Evolutionary conservation across 2,888 invertebrate species (phyloP).

Genomic region (Dione juno): DNA sequence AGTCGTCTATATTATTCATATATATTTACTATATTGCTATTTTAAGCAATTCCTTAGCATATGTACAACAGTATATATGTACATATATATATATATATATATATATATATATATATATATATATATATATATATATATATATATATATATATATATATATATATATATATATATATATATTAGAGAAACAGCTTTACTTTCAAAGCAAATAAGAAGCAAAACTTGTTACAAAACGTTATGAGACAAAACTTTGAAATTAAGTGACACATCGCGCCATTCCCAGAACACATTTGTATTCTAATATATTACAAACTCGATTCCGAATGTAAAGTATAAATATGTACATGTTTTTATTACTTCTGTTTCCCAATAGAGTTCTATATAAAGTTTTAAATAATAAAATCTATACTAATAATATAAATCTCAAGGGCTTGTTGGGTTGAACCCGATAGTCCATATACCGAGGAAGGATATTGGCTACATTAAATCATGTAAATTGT

Average conservation of each 20-base stretch:
- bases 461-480: too few relatives aligned
- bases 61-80: too few relatives aligned
- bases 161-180: neutral
- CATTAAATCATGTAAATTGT: too few relatives aligned
- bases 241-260: constrained; percentile 24
- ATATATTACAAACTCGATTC: constrained; percentile 17
- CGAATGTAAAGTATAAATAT: constrained; percentile 8
- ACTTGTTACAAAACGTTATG: constrained; percentile 17
- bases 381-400: constrained; percentile 32
- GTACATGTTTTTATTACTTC: constrained; percentile 24
- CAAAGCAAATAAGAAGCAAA: constrained; percentile 6
- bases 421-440: too few relatives aligned
- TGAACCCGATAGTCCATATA: too few relatives aligned
- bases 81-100: too few relatives aligned
- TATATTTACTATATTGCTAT: neutral
- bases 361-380: constrained; percentile 20
- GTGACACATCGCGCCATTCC: constrained; percentile 1
- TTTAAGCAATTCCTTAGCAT: neutral
- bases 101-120: too few relatives aligned
- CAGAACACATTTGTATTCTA: constrained; percentile 23
- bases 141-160: too few relatives aligned
- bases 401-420: neutral
- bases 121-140: too few relatives aligned
- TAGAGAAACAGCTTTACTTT: neutral
- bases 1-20: too few relatives aligned